Evolutionary conservation across 2,888 invertebrate genomes (phyloP).

Genomic region (Apamea monoglypha): DNA sequence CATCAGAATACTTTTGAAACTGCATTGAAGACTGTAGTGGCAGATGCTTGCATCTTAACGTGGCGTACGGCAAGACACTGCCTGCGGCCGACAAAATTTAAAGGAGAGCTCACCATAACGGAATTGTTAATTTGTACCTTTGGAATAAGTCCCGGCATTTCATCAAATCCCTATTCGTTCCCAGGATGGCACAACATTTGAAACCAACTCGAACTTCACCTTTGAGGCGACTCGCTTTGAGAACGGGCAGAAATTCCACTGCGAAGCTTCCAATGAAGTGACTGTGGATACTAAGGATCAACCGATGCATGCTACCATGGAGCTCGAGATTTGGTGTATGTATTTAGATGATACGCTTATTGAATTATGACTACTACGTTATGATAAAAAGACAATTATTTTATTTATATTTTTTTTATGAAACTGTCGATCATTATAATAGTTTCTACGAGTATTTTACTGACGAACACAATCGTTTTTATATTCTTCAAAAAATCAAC

Average conservation of each 20-base stretch:
- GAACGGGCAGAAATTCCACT: slow-evolving; percentile 94
- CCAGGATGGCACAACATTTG: slow-evolving; percentile 94
- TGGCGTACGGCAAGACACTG: neutral
- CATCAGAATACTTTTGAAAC: neutral
- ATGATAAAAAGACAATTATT: neutral
- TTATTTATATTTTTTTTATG: neutral
- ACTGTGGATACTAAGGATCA: slow-evolving; percentile 93
- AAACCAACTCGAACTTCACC: slow-evolving; percentile 94
- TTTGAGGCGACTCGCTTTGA: slow-evolving; percentile 96
- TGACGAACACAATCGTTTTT: neutral
- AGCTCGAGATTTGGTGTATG: slow-evolving; percentile 97
- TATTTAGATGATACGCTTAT: slow-evolving; percentile 65
- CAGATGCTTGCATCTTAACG: neutral
- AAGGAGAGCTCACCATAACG: neutral
- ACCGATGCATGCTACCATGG: slow-evolving; percentile 93
- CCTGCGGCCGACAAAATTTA: neutral
- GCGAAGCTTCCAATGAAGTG: slow-evolving; percentile 95
- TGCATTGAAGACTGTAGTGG: neutral
- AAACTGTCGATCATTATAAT: neutral
- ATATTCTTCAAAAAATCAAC: neutral
- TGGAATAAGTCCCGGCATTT: neutral
- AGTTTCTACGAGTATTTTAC: neutral
- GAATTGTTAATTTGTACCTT: neutral
- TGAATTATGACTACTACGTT: neutral
- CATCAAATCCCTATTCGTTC: slow-evolving; percentile 24